phyloP scores from a whole-genome alignment of 2,113 vertebrate species.

The Calypte anna region DNA sequence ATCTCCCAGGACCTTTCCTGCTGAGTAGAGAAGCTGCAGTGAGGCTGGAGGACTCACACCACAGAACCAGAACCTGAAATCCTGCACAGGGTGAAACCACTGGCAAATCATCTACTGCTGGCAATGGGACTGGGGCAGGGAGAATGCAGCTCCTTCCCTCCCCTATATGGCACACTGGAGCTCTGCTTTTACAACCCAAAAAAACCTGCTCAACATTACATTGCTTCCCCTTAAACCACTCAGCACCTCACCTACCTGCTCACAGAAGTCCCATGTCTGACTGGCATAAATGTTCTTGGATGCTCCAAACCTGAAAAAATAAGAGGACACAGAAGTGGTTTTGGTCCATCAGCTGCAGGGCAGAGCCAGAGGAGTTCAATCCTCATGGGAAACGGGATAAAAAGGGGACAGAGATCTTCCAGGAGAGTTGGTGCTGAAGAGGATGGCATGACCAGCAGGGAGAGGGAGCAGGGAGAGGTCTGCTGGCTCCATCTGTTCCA shows the following conservation, averaged over 20 bases:
- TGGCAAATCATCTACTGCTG: neutral
- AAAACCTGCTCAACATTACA: fast-evolving
- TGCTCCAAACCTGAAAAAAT: constrained; percentile 82
- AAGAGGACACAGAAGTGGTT: neutral
- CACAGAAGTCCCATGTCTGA: constrained; percentile 84
- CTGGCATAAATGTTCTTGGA: constrained; percentile 82
- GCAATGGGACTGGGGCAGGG: neutral
- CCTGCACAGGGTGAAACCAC: neutral
- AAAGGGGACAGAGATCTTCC: neutral
- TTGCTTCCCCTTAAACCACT: neutral
- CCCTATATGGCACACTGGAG: fast-evolving
- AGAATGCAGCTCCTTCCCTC: neutral
- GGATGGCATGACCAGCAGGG: neutral
- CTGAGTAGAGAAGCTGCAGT: neutral
- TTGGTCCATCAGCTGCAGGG: neutral
- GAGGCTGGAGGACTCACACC: neutral
- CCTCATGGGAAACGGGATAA: fast-evolving
- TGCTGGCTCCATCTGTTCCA: neutral
- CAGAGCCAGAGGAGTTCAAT: neutral
- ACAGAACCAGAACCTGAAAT: neutral
- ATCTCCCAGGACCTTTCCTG: neutral
- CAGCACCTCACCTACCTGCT: constrained; percentile 79
- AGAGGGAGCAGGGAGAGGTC: neutral
- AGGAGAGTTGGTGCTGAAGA: neutral
- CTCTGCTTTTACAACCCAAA: neutral